phyloP scores from a whole-genome alignment of 1,140 invertebrate genomes.

The Atta texana region DNA sequence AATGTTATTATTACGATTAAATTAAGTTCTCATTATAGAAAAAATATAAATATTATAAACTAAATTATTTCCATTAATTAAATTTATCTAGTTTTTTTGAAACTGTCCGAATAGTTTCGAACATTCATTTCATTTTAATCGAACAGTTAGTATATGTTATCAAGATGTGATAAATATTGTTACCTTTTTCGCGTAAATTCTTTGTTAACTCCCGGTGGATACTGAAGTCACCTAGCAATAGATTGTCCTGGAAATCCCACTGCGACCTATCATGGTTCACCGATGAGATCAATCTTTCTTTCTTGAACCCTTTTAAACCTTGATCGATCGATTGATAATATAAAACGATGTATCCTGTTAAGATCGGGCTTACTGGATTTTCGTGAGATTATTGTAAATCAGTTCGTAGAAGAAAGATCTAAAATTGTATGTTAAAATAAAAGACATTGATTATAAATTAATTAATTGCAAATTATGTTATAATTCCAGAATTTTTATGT shows the following conservation, averaged over 20 bases:
- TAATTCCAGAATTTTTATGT: neutral
- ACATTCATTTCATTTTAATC: neutral
- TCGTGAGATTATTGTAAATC: neutral
- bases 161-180: slow-evolving; percentile 64
- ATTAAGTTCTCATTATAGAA: neutral
- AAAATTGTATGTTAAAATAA: neutral
- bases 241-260: slow-evolving; percentile 54
- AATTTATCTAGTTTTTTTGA: neutral
- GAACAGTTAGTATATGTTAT: slow-evolving; percentile 41
- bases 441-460: neutral
- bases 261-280: slow-evolving; percentile 28
- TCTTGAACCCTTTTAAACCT: slow-evolving; percentile 43
- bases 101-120: neutral
- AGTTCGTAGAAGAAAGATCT: neutral
- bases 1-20: neutral
- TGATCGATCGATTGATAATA: slow-evolving; percentile 51
- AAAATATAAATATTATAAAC: neutral
- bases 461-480: neutral
- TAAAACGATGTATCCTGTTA: slow-evolving; percentile 16
- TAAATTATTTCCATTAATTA: slow-evolving; percentile 13
- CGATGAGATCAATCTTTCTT: slow-evolving; percentile 51
- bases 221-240: slow-evolving; percentile 33
- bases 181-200: slow-evolving; percentile 69
- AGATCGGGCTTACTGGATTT: slow-evolving; percentile 10
- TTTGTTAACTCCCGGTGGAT: slow-evolving; percentile 22